phyloP scores from a whole-genome alignment of 1,140 invertebrate species.

The Lepidurus arcticus region DNA sequence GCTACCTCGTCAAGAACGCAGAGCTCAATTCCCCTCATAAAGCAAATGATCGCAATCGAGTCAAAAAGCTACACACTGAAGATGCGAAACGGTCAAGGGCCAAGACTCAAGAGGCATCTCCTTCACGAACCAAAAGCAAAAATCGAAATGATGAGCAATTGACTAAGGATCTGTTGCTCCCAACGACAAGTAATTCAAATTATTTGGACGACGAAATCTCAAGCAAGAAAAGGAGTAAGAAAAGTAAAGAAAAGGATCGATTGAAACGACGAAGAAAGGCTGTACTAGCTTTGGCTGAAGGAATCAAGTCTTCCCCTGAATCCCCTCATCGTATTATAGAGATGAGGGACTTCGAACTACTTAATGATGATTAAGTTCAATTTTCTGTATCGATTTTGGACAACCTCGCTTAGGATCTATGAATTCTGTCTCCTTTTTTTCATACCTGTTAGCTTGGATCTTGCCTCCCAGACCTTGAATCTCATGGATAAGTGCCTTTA shows the following conservation, averaged over 20 bases:
- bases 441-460: not conserved
- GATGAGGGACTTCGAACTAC: not conserved
- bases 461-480: not conserved
- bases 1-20: not conserved
- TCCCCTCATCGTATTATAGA: constrained; percentile 5
- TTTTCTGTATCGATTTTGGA: not conserved
- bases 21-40: not conserved
- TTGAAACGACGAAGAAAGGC: not conserved
- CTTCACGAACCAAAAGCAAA: not conserved
- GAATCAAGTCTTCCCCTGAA: constrained; percentile 13
- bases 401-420: too few species aligned
- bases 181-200: not conserved
- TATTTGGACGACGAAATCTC: not conserved
- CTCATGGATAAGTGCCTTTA: constrained; percentile 19
- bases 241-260: not conserved
- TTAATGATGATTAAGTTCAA: not conserved
- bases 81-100: not conserved
- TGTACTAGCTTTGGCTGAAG: not conserved
- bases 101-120: not conserved
- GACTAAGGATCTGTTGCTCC: not conserved
- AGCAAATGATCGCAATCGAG: not conserved
- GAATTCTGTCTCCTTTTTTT: not conserved
- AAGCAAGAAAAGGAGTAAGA: not conserved
- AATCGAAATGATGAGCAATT: not conserved
- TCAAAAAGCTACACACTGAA: not conserved